Base-by-base conservation (phyloP, 1,140 invertebrate species). In the Brachionus paranguensis region DNA sequence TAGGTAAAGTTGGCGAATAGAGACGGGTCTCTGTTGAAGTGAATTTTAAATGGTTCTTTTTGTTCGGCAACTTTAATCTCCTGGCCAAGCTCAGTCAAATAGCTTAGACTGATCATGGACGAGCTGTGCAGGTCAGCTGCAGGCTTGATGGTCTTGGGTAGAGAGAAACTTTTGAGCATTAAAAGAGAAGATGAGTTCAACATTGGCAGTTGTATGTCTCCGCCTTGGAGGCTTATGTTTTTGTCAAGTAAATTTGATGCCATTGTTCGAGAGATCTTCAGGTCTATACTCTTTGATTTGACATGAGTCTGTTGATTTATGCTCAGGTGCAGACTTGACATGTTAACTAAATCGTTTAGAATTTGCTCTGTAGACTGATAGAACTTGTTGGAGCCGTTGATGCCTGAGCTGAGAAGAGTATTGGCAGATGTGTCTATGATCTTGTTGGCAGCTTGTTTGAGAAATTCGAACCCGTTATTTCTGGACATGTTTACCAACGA, bases 391-490 rank as follows among this genome's bases (percentile, higher is more conserved):
- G 43, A 76, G 4, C 50, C 27, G 0, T 47, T 76, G 24, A 27
- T 37, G 47, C 50, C 27, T 3, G 47, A 24, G 24, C 20, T 50
- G 27, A 37, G 45, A 6, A 50, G 27, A 5, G 27, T 50, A 50
- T 76, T 76, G 24, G 43, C 72, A 41, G 70, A 37, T 24, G 70
- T 74, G 17, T 74, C 70, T 41, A 74, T 12, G 17, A 74, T 74
- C 20, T 74, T 74, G 37, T 74, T 74, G 3, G 70, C 70, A 20
- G 70, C 70, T 24, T 74, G 70, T 45, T 74, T 74, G 3, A 74
- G 3, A 74, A 43, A 74, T 20, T 74, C 33, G 27, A 74, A 74
- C 0, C 70, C 70, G 8, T 43, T 43, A 8, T 47, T 45, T 7
- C 12, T 47, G 0, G 70, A 74, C 70, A 74, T 20, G 17, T 74